These are phyloP conservation scores for Saguinus imperator DNA, from an alignment of 2,113 vertebrate genomes.

Conservation along the genomic window DNA sequence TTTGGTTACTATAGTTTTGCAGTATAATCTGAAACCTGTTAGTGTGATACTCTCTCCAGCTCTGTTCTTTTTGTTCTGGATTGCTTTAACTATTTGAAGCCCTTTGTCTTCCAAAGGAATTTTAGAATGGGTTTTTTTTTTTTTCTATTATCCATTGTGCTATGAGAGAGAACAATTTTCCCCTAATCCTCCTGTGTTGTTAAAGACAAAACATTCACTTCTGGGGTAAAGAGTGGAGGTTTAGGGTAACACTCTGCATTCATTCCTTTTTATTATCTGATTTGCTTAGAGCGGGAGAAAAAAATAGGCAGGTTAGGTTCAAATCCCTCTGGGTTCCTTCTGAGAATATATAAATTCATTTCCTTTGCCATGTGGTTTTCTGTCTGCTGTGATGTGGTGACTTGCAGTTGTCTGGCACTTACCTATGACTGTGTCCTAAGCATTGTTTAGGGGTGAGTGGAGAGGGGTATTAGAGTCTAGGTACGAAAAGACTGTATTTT, in stretches of 20 bases:
- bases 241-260: background rate
- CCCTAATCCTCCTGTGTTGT: background rate
- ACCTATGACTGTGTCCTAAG: background rate
- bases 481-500: background rate
- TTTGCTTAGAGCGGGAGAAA: background rate
- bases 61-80: background rate
- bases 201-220: background rate
- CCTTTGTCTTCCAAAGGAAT: background rate
- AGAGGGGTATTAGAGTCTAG: background rate
- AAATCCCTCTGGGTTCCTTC: background rate
- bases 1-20: background rate
- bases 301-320: background rate
- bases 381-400: accelerated
- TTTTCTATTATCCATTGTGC: background rate
- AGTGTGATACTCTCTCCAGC: background rate
- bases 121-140: background rate
- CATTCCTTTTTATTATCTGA: background rate
- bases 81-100: background rate
- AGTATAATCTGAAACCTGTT: background rate
- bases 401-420: background rate
- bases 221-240: background rate
- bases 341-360: background rate
- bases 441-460: background rate
- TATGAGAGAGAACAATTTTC: background rate
- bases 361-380: background rate